Evolutionary conservation across 2,888 invertebrate genomes (phyloP), one percentile per base, ranked within the genome.

Genomic region (Ferrisia virgata): DNA sequence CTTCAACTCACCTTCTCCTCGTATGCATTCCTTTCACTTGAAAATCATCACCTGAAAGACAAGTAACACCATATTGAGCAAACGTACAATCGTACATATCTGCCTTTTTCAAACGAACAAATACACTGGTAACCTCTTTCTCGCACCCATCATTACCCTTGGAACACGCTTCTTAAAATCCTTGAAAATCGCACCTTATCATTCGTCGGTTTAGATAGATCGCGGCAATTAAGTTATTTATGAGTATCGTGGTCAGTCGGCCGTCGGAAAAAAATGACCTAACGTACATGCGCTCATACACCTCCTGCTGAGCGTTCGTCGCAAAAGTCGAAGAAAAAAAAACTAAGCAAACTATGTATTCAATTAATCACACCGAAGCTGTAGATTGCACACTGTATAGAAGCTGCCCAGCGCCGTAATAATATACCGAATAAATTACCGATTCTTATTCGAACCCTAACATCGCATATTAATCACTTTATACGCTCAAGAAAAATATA

Each of bases 371-470:
- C 22, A 64, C n/a, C 28, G 58, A 28, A 25, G 58, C 58, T 64
- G 58, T 64, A 64, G 58, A 64, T 64, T 64, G 58, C 58, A 25
- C 58, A 9, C 58, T 28, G 28, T 64, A n/a, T n/a, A 28, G 58
- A 64, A 64, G 58, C 58, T 64, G 58, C 58, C 28, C 28, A 64
- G 28, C 28, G 58, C 28, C 58, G 58, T 28, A 64, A 64, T 80
- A 80, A 80, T 80, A 80, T 80, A 80, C 80, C 80, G 80, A 80
- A 80, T 80, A 80, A 80, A 80, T 80, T 80, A 80, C 47, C 31
- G 47, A 80, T 80, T 43, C 80, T 80, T 80, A 39, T 39, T 79
- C 39, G n/a, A 28, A 80, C 80, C n/a, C 28, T n/a, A 53, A 22
- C 40, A 80, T 80, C 80, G 80, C 47, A 43, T 47, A 80, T 80